A percentile compares a stretch with the other conserved stretches of the same genome.
Evolutionary conservation across 2,113 vertebrate genomes (phyloP).

Genomic region (Puffinus mauretanicus): DNA sequence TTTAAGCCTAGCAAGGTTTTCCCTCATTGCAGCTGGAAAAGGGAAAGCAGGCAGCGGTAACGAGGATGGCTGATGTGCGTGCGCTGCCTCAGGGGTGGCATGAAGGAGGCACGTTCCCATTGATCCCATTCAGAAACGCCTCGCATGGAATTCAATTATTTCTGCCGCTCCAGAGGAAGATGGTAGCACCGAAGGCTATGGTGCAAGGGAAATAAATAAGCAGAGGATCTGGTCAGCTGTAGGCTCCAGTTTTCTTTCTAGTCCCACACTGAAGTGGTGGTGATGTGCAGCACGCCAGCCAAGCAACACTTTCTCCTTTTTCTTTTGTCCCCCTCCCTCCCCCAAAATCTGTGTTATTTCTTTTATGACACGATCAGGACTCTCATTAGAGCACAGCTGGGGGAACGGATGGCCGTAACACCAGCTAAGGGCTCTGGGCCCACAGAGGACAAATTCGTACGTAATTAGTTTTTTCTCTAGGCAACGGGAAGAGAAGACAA

Average conservation of each 20-base stretch:
- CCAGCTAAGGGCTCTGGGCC: not conserved
- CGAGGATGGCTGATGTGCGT: fast-evolving
- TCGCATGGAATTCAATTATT: not conserved
- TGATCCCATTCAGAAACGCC: not conserved
- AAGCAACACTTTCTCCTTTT: not conserved
- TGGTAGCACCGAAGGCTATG: not conserved
- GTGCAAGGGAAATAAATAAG: not conserved
- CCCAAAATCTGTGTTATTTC: not conserved
- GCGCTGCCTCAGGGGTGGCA: not conserved
- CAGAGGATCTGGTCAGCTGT: not conserved
- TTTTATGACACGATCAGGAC: not conserved
- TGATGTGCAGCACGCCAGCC: not conserved
- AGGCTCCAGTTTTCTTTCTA: not conserved
- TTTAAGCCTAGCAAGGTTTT: not conserved
- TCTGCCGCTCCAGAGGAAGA: not conserved
- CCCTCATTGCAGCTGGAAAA: fast-evolving
- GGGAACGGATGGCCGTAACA: fast-evolving
- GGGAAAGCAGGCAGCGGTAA: not conserved
- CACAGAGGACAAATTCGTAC: not conserved
- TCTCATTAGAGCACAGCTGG: not conserved
- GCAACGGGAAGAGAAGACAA: not conserved
- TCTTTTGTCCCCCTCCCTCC: not conserved
- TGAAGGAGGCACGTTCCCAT: not conserved
- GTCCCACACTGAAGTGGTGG: not conserved
- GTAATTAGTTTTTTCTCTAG: constrained; percentile 26